Evolutionary conservation across 2,113 vertebrate species (phyloP).

Genomic region (Malurus elegans): DNA sequence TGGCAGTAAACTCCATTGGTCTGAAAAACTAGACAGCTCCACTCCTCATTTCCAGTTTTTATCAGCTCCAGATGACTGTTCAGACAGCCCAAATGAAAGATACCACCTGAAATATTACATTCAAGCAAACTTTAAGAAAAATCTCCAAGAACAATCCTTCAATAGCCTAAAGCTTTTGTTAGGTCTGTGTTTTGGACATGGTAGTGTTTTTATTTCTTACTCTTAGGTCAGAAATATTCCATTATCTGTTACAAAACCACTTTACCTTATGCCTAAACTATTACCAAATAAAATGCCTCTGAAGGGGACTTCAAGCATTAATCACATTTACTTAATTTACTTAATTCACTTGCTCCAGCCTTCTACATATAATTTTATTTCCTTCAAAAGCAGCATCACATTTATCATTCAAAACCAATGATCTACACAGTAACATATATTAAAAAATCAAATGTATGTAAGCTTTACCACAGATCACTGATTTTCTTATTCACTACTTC

Average conservation of each 20-base stretch:
- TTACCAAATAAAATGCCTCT: slow-evolving; percentile 3
- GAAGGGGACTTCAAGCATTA: background rate
- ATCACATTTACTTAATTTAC: background rate
- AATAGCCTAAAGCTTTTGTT: background rate
- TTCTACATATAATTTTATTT: background rate
- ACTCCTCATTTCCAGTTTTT: background rate
- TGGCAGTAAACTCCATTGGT: background rate
- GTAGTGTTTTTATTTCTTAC: background rate
- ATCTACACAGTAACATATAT: background rate
- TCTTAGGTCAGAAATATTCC: background rate
- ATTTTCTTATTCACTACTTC: background rate
- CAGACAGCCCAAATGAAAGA: background rate
- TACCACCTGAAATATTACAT: background rate
- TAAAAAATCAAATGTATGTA: background rate
- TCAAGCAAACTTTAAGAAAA: background rate
- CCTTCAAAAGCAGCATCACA: background rate
- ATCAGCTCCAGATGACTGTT: background rate
- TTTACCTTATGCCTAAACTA: background rate
- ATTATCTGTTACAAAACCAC: background rate
- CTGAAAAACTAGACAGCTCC: background rate
- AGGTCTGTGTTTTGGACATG: background rate
- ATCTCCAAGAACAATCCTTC: background rate
- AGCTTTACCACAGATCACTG: background rate
- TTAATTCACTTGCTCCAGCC: background rate
- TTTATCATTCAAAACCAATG: background rate